Conservation (phyloP, 1,140 invertebrate genomes). For the Bilobella aurantiaca region DNA sequence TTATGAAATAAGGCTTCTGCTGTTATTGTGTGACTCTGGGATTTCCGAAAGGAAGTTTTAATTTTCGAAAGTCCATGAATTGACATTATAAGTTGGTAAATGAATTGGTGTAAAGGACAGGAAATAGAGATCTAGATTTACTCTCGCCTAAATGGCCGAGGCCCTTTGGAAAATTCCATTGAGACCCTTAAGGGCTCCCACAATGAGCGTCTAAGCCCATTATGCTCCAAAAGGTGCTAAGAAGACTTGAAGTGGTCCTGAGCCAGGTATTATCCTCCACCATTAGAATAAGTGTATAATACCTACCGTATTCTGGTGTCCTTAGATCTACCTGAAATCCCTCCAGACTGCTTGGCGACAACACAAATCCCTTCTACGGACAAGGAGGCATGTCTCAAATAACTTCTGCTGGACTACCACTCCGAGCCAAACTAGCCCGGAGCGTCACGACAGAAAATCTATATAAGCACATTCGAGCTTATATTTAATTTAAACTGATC, state of each 20-base stretch:
- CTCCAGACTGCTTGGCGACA: constrained; percentile 8
- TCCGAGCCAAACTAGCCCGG: too few relatives aligned
- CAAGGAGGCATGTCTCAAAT: not conserved
- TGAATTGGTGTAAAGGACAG: constrained; percentile 1
- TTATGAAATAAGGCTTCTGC: not conserved
- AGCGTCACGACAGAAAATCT: too few relatives aligned
- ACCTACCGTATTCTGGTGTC: not conserved
- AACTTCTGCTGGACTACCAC: too few relatives aligned
- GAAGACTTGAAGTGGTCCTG: constrained; percentile 1
- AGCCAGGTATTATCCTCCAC: not conserved
- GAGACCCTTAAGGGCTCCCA: not conserved
- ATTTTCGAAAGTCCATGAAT: constrained; percentile 4
- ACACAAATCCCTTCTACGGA: not conserved
- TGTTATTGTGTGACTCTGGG: not conserved
- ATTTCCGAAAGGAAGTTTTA: not conserved
- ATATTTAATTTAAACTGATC: too few relatives aligned
- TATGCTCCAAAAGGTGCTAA: not conserved
- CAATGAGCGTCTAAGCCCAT: not conserved
- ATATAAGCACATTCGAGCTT: too few relatives aligned
- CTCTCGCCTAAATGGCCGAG: too few relatives aligned
- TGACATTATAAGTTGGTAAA: constrained; percentile 4
- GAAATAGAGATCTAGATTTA: constrained; percentile 3
- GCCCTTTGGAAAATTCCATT: not conserved
- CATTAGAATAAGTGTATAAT: too few relatives aligned
- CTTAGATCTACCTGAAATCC: not conserved